Percentiles rank a stretch among this genome's conserved stretches.
Conservation (phyloP, 2,888 invertebrate species). For the Himalopsyche anomala region DNA sequence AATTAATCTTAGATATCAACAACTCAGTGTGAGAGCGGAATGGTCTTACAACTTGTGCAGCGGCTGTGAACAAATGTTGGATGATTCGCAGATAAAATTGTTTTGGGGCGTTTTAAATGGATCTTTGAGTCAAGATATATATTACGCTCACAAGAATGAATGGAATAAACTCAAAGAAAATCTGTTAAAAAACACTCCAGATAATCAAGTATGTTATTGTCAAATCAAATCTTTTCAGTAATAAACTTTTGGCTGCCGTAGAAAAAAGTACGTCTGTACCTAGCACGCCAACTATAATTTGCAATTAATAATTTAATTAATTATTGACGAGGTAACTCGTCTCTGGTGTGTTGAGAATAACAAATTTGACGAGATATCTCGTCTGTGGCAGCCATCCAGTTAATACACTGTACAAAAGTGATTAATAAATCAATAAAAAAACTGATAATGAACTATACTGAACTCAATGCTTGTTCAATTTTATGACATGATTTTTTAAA, state of each 20-base stretch:
- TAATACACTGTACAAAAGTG: too few species aligned
- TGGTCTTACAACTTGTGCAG: conserved; percentile 77
- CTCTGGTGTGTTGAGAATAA: too few species aligned
- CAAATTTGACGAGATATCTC: too few species aligned
- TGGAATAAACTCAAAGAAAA: conserved; percentile 70
- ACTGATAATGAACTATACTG: too few species aligned
- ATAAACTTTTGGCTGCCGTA: too few species aligned
- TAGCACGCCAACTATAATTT: too few species aligned
- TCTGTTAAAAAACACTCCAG: conserved; percentile 67
- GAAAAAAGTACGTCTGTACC: too few species aligned
- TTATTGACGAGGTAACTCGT: too few species aligned
- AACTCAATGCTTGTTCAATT: too few species aligned
- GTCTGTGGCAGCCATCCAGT: too few species aligned
- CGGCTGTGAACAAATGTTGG: conserved; percentile 74
- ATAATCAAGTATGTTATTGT: conserved; percentile 6
- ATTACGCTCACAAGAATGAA: conserved; percentile 72
- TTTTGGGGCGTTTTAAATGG: conserved; percentile 75
- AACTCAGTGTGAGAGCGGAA: conserved; percentile 74
- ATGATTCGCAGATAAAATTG: conserved; percentile 74
- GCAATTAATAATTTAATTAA: too few species aligned
- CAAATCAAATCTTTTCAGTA: not conserved
- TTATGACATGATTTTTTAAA: not conserved
- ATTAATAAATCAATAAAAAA: too few species aligned
- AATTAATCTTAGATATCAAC: conserved; percentile 71
- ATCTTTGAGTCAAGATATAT: conserved; percentile 72